Conservation (phyloP, 1,140 invertebrate genomes). For the Reticulitermes speratus region DNA sequence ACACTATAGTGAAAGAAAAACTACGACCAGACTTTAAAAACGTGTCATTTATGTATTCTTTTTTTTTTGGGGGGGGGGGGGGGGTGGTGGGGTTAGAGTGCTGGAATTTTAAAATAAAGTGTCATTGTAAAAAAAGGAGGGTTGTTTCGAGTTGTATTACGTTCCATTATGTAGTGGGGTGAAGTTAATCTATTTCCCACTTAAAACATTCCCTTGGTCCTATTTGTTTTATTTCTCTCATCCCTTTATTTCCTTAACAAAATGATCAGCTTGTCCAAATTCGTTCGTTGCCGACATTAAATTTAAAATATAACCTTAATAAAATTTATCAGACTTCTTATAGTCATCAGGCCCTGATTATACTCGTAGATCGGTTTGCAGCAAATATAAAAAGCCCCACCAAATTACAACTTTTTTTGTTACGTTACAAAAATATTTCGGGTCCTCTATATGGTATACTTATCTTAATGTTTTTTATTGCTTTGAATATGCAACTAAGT, state of each 20-base stretch:
- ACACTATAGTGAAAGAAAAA: neutral
- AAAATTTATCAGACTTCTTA: neutral
- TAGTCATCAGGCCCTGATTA: neutral
- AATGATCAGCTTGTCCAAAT: neutral
- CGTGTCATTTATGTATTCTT: neutral
- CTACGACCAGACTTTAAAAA: neutral
- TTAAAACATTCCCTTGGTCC: neutral
- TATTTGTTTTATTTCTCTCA: neutral
- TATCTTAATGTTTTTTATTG: too few species aligned
- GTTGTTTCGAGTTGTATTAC: neutral
- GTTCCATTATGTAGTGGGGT: neutral
- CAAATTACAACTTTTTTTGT: neutral
- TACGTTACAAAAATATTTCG: too few species aligned
- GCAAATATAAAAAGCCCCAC: neutral
- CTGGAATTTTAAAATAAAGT: slow-evolving; percentile 1
- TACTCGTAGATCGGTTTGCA: neutral
- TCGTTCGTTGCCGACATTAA: neutral
- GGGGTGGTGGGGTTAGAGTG: neutral
- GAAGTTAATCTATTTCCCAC: neutral
- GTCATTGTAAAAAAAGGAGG: slow-evolving; percentile 7
- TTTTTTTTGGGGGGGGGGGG: too few species aligned
- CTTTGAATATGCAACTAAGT: too few species aligned
- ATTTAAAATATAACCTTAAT: neutral
- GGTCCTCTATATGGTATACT: too few species aligned
- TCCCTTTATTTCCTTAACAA: neutral